Base-by-base conservation (phyloP, 2,888 invertebrate species). In the Gymnosoma rotundatum region DNA sequence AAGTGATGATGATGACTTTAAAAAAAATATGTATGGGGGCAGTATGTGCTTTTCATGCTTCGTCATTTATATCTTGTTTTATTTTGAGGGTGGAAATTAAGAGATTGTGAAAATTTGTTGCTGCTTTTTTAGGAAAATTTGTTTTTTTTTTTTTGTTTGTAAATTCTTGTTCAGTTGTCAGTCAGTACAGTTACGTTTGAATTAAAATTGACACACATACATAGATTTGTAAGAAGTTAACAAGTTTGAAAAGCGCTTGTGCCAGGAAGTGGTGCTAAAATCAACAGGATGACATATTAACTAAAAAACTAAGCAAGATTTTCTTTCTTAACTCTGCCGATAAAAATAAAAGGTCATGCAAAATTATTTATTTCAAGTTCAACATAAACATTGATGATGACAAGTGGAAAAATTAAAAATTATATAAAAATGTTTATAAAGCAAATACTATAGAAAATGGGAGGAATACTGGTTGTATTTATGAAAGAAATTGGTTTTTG, bases 151-250 rank as follows among this genome's bases (percentile, higher is more conserved):
- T n/a, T n/a, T n/a, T n/a, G n/a, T 50, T 48, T 64, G n/a, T 58
- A 48, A 69, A 54, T 70, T 52, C 32, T 73, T 80, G 67, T 67
- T 50, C 66, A 70, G 42, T 60, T 66, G 52, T 48, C 45, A 78
- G 12, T 9, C 60, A 78, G 84, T 84, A 84, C 84, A 84, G 84
- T 84, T 84, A 63, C 84, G 84, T 74, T 83, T 58, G 38, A n/a
- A 69, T 72, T 48, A n/a, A 80, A 72, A 58, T 58, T 61, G 25
- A 52, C 83, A 70, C 21, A 52, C 70, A 69, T 10, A 67, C 42
- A 36, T 1, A 21, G 14, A 45, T 52, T 12, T 52, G 50, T 67
- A 38, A 20, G 48, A 32, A 32, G 21, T 14, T 72, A 0, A 25
- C 2, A 18, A 3, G 32, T 12, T 18, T 42, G 21, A 0, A 12